Conservation (phyloP, 2,888 invertebrate species). For the Dicyrtomina minuta region DNA sequence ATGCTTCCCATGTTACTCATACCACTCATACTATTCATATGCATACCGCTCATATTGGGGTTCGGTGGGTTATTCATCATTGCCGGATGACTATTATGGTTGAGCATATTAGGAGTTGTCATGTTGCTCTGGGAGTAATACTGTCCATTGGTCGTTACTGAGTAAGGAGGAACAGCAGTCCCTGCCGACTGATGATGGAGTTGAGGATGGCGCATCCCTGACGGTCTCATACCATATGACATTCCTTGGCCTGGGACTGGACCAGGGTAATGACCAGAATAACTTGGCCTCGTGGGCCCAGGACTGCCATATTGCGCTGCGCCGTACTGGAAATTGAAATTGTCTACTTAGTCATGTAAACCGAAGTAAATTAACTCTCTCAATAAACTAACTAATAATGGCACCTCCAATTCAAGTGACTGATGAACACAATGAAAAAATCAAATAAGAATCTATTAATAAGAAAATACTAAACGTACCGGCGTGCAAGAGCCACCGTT, state of each 20-base stretch:
- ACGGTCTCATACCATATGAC: conserved; percentile 18
- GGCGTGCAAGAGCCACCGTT: conserved; percentile 51
- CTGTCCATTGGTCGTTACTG: conserved; percentile 44
- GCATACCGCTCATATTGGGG: conserved; percentile 46
- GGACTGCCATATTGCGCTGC: conserved; percentile 37
- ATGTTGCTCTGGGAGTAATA: conserved; percentile 44
- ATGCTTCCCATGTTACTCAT: conserved; percentile 70
- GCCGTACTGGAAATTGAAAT: conserved; percentile 26
- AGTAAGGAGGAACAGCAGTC: conserved; percentile 24
- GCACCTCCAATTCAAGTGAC: neutral
- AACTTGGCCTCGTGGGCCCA: conserved; percentile 33
- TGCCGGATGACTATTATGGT: conserved; percentile 38
- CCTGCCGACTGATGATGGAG: conserved; percentile 26
- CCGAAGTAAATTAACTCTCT: too few relatives aligned
- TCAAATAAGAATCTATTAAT: neutral
- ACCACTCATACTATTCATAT: conserved; percentile 65
- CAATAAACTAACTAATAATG: too few relatives aligned
- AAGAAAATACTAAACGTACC: conserved; percentile 32
- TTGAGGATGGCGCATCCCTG: conserved; percentile 13
- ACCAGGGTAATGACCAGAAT: conserved; percentile 39
- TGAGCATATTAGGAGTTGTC: conserved; percentile 46
- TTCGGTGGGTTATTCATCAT: conserved; percentile 37
- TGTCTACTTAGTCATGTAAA: too few relatives aligned
- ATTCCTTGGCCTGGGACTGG: conserved; percentile 27
- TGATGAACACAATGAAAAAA: too few relatives aligned